phyloP scores from a whole-genome alignment of 92 coral and sea anemone genomes.

The Meandrina meandrites region DNA sequence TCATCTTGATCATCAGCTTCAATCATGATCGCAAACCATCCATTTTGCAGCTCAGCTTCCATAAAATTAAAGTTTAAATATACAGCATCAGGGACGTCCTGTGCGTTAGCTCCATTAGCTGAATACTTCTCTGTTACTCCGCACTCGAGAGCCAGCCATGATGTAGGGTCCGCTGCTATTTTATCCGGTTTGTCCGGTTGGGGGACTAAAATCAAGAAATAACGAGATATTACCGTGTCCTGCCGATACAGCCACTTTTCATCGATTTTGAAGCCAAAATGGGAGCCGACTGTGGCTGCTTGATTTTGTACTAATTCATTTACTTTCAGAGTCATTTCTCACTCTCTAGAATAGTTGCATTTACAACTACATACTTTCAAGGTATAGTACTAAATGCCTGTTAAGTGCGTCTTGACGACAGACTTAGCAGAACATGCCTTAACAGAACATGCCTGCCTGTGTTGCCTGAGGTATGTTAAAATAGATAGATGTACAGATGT shows the following conservation, averaged over 20 bases:
- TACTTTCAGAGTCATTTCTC: too few species aligned
- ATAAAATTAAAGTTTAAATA: slow-evolving; percentile 76
- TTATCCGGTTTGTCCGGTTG: slow-evolving; percentile 78
- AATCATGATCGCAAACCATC: slow-evolving; percentile 85
- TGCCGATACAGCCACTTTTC: background rate
- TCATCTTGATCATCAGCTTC: slow-evolving; percentile 74
- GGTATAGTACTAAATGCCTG: too few species aligned
- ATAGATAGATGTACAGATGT: too few species aligned
- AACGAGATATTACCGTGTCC: background rate
- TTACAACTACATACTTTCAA: too few species aligned
- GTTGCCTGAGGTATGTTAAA: too few species aligned
- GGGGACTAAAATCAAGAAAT: slow-evolving; percentile 25
- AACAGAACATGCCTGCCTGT: too few species aligned
- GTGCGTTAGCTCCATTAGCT: slow-evolving; percentile 57
- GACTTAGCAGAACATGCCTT: too few species aligned
- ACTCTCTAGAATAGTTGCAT: too few species aligned
- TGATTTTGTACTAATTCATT: too few species aligned
- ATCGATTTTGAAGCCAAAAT: too few species aligned
- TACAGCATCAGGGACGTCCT: slow-evolving; percentile 62
- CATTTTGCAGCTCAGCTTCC: slow-evolving; percentile 69
- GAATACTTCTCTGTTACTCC: slow-evolving; percentile 79
- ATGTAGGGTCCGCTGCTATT: slow-evolving; percentile 70
- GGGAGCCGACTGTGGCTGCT: too few species aligned
- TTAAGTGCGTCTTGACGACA: too few species aligned
- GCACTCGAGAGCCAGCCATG: slow-evolving; percentile 90